Evolutionary conservation across 1,140 invertebrate genomes (phyloP).

Genomic region (Aphaenogaster rudis): DNA sequence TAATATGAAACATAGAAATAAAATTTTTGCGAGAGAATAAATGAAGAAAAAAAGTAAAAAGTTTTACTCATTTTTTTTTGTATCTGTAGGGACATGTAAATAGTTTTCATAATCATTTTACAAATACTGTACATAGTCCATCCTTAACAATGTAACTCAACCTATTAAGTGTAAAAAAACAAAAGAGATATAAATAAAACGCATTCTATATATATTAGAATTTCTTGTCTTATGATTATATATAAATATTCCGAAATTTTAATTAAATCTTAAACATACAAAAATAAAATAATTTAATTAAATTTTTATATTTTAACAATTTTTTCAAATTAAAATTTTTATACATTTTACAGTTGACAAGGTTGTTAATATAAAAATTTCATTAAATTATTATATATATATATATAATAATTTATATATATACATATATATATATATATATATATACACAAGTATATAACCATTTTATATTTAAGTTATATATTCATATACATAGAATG

Average conservation of each 20-base stretch:
- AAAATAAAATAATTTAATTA: constrained; percentile 19
- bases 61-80: not conserved
- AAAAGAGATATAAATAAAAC: not conserved
- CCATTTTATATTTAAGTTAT: too few species aligned
- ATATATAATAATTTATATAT: too few species aligned
- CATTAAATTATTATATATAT: too few species aligned
- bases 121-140: constrained; percentile 1
- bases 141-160: not conserved
- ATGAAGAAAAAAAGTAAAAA: not conserved
- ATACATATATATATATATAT: too few species aligned
- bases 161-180: not conserved
- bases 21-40: not conserved
- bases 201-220: not conserved
- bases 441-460: too few species aligned
- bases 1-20: constrained; percentile 12
- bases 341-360: not conserved
- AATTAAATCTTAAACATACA: not conserved
- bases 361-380: too few species aligned
- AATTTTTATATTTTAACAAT: constrained; percentile 1
- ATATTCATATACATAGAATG: too few species aligned
- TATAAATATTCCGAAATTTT: not conserved
- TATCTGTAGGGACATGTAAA: constrained; percentile 20
- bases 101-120: constrained; percentile 29
- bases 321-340: not conserved
- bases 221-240: not conserved